Base-by-base conservation (phyloP, 1,140 invertebrate genomes). In the Dysdera silvatica region DNA sequence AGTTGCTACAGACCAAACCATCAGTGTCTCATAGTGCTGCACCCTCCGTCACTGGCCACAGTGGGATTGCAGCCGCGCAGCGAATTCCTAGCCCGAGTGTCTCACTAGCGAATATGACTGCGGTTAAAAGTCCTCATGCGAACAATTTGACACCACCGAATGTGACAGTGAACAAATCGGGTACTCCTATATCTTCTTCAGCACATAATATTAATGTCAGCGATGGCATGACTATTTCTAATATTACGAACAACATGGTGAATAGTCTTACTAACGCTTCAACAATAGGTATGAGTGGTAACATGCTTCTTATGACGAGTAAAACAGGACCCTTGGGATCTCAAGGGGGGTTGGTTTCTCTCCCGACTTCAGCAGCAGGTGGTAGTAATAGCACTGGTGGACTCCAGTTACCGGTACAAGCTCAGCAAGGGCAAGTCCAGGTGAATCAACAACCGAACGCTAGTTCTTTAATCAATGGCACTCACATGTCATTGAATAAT, bases 401-500 rank as follows among this genome's bases (percentile, higher is more conserved):
- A 55, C 31, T 58, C 23, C 68, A 63, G 41, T 12, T 53, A 48
- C 43, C 49, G 37, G 58, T 53, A 32, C 56, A 51, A 33, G 61
- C 65, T 43, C 43, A 32, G 20, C 41, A 37, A 43, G n/a, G n/a
- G n/a, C 47, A 48, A 48, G 26, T 48, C 20, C 47, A 48, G 28
- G 41, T 60, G 37, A 52, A 47, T 65, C 33, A 66, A 52, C 56
- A 68, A 52, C 66, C 70, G 49, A 60, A 66, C 33, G 61, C 69
- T 35, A 69, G 63, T 62, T 71, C 70, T 33, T 58, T 74, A 67
- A 73, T 76, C 64, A 77, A 77, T 73, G 75, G 75, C 55, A 74
- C 72, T 53, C 70, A 70, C 26, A 69, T 71, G 59, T 63, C 70
- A 23, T 65, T 69, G 45, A 70, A 65, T 37, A 59, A 41, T 40